These are phyloP conservation scores for Apodemus agrarius DNA, from an alignment of 2,797 vertebrate genomes.

Conservation along the genomic window DNA sequence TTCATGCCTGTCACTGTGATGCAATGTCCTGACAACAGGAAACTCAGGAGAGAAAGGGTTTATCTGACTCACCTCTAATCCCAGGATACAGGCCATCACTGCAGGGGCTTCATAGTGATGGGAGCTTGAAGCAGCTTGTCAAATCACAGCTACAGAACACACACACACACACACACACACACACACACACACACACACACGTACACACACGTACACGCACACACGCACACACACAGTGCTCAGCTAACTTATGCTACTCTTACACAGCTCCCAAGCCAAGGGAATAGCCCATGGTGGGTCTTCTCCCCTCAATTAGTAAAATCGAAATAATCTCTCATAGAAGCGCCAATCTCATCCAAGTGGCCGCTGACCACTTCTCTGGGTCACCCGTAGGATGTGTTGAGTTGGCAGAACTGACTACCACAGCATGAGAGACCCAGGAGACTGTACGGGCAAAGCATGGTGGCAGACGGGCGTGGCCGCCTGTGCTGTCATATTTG, in stretches of 20 bases:
- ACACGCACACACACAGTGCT: no score
- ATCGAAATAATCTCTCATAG: neutral
- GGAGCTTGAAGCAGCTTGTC: neutral
- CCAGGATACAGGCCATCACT: neutral
- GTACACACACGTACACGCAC: no score
- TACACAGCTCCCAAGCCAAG: no score
- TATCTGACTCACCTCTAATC: neutral
- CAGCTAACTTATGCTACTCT: neutral
- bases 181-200: no score
- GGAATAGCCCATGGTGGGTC: no score
- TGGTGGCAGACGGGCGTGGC: fast-evolving
- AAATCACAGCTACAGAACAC: neutral
- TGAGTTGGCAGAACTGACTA: neutral
- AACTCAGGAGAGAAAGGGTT: neutral
- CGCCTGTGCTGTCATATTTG: neutral
- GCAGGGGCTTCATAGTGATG: neutral
- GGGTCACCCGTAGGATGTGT: neutral
- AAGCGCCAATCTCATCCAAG: neutral
- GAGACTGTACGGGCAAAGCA: fast-evolving
- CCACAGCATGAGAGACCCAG: neutral
- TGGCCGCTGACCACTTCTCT: neutral
- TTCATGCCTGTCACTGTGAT: neutral
- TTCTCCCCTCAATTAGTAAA: neutral
- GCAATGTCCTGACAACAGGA: neutral
- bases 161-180: no score